Percentiles rank a stretch among this genome's conserved stretches.
These are phyloP conservation scores for Axinella damicornis DNA, from an alignment of 37 sponge, comb jelly and placozoan species.

Conservation along the genomic window DNA sequence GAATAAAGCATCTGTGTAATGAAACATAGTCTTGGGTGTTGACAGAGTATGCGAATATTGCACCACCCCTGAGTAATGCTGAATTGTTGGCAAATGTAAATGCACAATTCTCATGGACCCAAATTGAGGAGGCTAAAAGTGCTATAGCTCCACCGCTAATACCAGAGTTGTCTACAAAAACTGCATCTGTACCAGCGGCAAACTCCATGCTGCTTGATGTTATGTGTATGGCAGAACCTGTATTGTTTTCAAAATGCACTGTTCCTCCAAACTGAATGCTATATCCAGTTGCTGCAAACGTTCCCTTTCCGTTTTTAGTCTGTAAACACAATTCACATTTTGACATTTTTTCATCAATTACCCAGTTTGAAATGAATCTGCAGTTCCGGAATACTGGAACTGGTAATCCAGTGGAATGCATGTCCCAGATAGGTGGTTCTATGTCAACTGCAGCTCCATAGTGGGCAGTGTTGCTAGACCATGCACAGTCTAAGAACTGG, in stretches of 20 bases:
- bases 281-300: neutral
- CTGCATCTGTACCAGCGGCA: neutral
- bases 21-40: neutral
- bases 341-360: too few species aligned
- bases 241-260: neutral
- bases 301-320: too few species aligned
- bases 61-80: neutral
- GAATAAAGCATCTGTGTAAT: neutral
- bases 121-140: neutral
- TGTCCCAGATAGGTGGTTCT: constrained; percentile 7
- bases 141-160: constrained; percentile 5
- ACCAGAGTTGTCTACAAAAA: neutral
- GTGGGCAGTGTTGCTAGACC: constrained; percentile 17
- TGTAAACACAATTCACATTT: too few species aligned
- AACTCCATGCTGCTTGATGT: neutral
- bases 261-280: neutral
- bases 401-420: neutral
- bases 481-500: constrained; percentile 4
- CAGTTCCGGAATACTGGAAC: neutral
- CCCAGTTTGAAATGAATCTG: too few species aligned
- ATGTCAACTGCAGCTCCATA: constrained; percentile 34
- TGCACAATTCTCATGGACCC: neutral
- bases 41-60: neutral
- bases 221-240: neutral
- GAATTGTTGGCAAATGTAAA: neutral